Percentiles rank a stretch among this genome's conserved stretches.
These are phyloP conservation scores for Drosophila leonis DNA, from an alignment of 2,888 invertebrate genomes.

Conservation along the genomic window DNA sequence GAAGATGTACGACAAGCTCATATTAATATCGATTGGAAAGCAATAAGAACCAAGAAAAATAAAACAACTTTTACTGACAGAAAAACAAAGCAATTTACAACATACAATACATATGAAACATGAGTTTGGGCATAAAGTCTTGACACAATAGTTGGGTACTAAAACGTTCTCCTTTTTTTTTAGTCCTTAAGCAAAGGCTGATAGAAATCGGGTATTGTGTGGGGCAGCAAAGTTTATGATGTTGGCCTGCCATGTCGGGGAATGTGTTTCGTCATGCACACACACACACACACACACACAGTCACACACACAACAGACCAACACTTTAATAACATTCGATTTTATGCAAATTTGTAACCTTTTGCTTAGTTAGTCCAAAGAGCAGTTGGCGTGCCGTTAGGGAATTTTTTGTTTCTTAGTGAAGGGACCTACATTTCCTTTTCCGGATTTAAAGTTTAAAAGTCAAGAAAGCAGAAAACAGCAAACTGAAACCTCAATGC, in stretches of 20 bases:
- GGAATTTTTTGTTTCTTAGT: constrained; percentile 31
- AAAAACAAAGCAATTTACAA: constrained; percentile 2
- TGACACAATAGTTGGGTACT: constrained; percentile 41
- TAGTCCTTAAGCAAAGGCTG: constrained; percentile 29
- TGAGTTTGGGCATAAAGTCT: constrained; percentile 38
- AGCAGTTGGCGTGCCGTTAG: constrained; percentile 62
- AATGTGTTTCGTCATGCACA: constrained; percentile 47
- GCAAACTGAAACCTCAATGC: constrained; percentile 48
- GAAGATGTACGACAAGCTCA: constrained; percentile 7
- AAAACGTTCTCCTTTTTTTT: constrained; percentile 27
- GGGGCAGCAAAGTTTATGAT: constrained; percentile 47
- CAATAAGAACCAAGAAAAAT: constrained; percentile 1
- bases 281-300: constrained; percentile 5
- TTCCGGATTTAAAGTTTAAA: constrained; percentile 72
- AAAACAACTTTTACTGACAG: constrained; percentile 3
- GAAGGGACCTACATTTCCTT: constrained; percentile 53
- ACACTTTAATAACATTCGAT: constrained; percentile 60
- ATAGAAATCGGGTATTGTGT: constrained; percentile 23
- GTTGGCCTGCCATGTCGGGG: constrained; percentile 39
- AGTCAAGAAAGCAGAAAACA: constrained; percentile 51
- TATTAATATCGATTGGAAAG: constrained; percentile 7
- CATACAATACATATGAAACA: constrained; percentile 2
- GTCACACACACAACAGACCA: constrained; percentile 11
- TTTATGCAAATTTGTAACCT: constrained; percentile 76
- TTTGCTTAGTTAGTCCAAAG: constrained; percentile 46